Evolutionary conservation across 2,797 vertebrate species (phyloP), one percentile per base, ranked within the genome.

Genomic region (Falco concolor): DNA sequence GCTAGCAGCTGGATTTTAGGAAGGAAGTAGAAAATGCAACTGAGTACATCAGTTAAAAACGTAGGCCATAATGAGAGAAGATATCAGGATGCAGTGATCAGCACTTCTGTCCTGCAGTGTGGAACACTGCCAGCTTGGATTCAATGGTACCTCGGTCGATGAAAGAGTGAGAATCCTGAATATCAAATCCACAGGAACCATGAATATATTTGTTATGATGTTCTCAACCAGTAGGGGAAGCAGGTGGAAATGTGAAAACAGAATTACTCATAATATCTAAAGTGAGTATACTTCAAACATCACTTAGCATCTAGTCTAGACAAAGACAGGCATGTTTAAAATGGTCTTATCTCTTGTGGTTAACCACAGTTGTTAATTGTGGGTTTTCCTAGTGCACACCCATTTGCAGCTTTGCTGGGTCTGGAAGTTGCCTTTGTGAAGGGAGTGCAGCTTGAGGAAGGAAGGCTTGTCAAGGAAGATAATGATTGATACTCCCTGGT

Each of bases 111-210:
- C 78, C 83, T 93, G 64, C 34, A 73, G 45, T 6, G 28, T 92
- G 96, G 91, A 93, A 93, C 7, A 4, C 49, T 92, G 94, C 94
- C 96, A 96, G 73, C 60, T 87, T 78, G 88, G 96, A 89, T 95
- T 95, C 96, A 92, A 38, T 87, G 72, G 56, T 74, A 92, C 60
- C 86, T 77, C 85, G 82, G 74, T 94, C 42, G 21, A 95, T 96
- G 47, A 91, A 89, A 91, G 93, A 92, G 61, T 63, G 78, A 95
- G 75, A 83, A 89, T 87, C 64, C 61, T 89, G 92, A 93, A 90
- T 94, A 93, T 61, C 69, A 89, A 89, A 95, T 85, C 73, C 65
- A 67, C 11, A 7, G 54, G 57, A 90, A 72, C 36, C 0, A 0
- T 75, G 73, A 95, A 91, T 95, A 42, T 77, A 89, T 95, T 81